Conservation (phyloP, 2,888 invertebrate species). For the Meteorus cinctellus region DNA sequence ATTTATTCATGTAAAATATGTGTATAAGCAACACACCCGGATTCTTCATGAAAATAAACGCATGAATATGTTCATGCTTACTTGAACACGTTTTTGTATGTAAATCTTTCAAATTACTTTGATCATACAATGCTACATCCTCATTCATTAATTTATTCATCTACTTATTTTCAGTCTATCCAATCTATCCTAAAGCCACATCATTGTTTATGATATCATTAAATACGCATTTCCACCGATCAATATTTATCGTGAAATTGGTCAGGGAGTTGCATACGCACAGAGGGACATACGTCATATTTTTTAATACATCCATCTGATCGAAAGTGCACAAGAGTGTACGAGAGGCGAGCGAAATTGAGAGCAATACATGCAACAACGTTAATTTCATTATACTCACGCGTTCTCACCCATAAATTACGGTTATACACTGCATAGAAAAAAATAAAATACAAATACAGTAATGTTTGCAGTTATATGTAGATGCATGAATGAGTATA, state of each 20-base stretch:
- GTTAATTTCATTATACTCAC: neutral
- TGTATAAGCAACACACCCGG: too few relatives aligned
- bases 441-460: conserved; percentile 19
- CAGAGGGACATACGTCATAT: neutral
- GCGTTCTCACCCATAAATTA: conserved; percentile 42
- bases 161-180: neutral
- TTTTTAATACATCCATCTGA: conserved; percentile 21
- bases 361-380: neutral
- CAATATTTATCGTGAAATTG: conserved; percentile 33
- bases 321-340: too few relatives aligned
- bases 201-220: conserved; percentile 27
- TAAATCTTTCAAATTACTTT: too few relatives aligned
- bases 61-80: too few relatives aligned
- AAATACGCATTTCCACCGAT: conserved; percentile 9
- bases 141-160: neutral
- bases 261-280: neutral
- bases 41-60: too few relatives aligned
- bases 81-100: too few relatives aligned
- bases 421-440: conserved; percentile 21
- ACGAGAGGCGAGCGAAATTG: neutral
- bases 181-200: neutral
- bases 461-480: neutral
- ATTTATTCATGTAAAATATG: too few relatives aligned
- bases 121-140: too few relatives aligned
- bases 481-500: conserved; percentile 1